A percentile compares a stretch with the other conserved stretches of the same genome.
Conservation (phyloP, 2,888 invertebrate genomes). For the Macaria notata region DNA sequence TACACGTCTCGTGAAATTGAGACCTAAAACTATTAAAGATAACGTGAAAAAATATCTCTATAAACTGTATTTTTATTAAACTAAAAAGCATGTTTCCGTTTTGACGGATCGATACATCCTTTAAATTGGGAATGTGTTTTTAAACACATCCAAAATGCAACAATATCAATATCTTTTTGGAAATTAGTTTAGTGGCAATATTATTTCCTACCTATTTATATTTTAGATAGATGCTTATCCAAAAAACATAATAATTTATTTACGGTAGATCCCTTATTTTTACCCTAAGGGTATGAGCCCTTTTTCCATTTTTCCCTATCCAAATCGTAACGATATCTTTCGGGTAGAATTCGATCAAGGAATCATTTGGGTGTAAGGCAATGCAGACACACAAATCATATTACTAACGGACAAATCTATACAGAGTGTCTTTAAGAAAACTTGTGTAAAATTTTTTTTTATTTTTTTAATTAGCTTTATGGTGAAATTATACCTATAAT, state of each 20-base stretch:
- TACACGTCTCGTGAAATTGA: conserved; percentile 25
- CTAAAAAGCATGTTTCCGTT: too few species aligned
- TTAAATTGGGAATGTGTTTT: too few species aligned
- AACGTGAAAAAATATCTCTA: too few species aligned
- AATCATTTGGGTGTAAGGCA: conserved; percentile 6
- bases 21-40: conserved; percentile 25
- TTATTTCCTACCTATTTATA: too few species aligned
- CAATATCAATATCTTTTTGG: too few species aligned
- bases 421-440: not conserved
- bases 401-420: too few species aligned
- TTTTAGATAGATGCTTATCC: too few species aligned
- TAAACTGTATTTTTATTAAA: too few species aligned
- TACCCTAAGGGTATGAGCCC: conserved; percentile 37
- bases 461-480: not conserved
- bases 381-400: not conserved
- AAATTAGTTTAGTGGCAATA: too few species aligned
- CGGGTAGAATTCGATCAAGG: conserved; percentile 28
- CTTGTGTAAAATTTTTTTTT: not conserved
- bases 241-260: not conserved
- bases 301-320: conserved; percentile 31
- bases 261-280: conserved; percentile 9
- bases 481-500: too few species aligned
- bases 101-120: too few species aligned
- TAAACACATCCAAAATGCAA: too few species aligned
- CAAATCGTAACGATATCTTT: conserved; percentile 46